Evolutionary conservation across 1,140 invertebrate genomes (phyloP), one percentile per base, ranked within the genome.

Genomic region (Mercenaria mercenaria): DNA sequence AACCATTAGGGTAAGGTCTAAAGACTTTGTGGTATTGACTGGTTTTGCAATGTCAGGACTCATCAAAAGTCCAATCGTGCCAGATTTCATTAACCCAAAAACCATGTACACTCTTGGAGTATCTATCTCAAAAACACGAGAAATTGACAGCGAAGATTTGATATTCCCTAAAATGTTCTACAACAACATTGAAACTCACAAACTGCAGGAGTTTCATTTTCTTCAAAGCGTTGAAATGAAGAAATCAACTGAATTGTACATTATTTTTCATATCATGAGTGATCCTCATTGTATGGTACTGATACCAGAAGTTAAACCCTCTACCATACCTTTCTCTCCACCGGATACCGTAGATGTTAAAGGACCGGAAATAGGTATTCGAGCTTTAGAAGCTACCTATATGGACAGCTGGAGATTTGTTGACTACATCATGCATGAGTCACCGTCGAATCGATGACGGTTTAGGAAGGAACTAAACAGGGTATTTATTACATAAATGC

Each of bases 1-100:
- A 11, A 77, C 43, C 6, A n/a, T 77, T 2, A 50, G 43, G 13
- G 74, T 77, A 11, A 77, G 43, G 52, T 34, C 74, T 13, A 52
- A 77, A 3, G 74, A 77, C 26, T 32, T 32, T 32, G 6, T 77
- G 15, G 23, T 34, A 10, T 29, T 77, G 74, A 52, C 43, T 8
- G 74, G 74, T 10, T 77, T 77, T 52, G 41, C 74, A 32, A 77
- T 77, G 74, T 77, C 74, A 32, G 43, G 74, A 47, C 43, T 77
- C 3, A 32, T 77, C 20, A 77, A 77, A 47, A 77, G 74, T 32
- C 74, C 74, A 32, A 77, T 77, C n/a, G 26, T 47, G 3, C 74
- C 74, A 6, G 74, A 77, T 52, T 77, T 50, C 43, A 77, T 77
- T 26, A 77, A 77, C 52, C 74, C 74, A 10, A 47, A 32, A 34